Evolutionary conservation across 1,140 invertebrate species (phyloP).

Genomic region (Apis cerana): DNA sequence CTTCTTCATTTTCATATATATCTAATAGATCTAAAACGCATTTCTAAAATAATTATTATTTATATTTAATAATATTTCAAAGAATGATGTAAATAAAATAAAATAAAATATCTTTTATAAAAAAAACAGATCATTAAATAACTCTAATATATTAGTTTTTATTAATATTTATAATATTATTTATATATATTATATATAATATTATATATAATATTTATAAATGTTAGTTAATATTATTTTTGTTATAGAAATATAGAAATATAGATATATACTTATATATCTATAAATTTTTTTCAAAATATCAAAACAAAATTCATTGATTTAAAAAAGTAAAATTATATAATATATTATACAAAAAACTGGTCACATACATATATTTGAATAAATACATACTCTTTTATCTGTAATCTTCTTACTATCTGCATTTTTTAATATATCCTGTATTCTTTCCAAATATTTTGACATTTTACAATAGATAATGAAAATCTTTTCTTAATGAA

Average conservation of each 20-base stretch:
- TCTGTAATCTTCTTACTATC: conserved; percentile 60
- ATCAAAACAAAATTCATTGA: background rate
- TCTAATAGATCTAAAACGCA: conserved; percentile 50
- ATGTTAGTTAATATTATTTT: background rate
- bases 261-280: no score
- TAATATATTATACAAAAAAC: background rate
- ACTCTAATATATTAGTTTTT: background rate
- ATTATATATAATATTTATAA: background rate
- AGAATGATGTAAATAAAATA: background rate
- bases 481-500: background rate
- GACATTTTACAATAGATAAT: conserved; percentile 57
- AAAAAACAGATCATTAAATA: background rate
- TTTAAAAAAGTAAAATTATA: background rate
- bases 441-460: conserved; percentile 50
- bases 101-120: background rate
- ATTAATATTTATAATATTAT: no score
- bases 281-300: background rate
- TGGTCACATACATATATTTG: background rate
- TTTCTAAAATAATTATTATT: conserved; percentile 55
- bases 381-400: conserved; percentile 59
- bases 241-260: background rate
- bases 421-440: conserved; percentile 43
- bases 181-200: no score
- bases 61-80: background rate
- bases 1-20: conserved; percentile 59